A percentile compares a stretch with the other conserved stretches of the same genome.
Conservation (phyloP, 2,888 invertebrate species). For the Julus scanicus region DNA sequence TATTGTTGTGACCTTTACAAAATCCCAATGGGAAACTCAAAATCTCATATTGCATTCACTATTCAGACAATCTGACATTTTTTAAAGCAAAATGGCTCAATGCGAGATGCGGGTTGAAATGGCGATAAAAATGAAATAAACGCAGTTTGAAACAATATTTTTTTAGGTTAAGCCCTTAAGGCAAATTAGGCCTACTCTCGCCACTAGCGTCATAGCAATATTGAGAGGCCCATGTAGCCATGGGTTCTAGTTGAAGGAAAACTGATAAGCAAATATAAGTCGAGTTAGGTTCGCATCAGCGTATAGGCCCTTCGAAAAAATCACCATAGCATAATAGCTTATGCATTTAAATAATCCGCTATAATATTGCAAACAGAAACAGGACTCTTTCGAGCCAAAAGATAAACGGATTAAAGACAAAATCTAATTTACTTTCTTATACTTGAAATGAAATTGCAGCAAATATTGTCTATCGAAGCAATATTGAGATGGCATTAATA, state of each 20-base stretch:
- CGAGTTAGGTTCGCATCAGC: slow-evolving; percentile 10
- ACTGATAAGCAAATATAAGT: slow-evolving; percentile 30
- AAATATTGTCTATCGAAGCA: slow-evolving; percentile 9
- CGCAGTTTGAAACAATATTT: neutral
- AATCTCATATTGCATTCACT: no score
- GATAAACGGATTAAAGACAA: slow-evolving; percentile 28
- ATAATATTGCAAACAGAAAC: slow-evolving; percentile 32
- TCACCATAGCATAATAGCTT: slow-evolving; percentile 1
- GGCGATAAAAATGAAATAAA: neutral
- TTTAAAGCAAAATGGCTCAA: no score
- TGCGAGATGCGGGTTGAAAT: neutral
- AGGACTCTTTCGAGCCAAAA: neutral
- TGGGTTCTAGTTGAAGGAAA: neutral
- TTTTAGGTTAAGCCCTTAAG: neutral
- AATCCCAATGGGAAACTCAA: no score
- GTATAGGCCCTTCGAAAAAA: neutral
- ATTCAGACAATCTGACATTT: no score
- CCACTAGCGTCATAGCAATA: neutral
- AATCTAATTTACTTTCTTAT: slow-evolving; percentile 22
- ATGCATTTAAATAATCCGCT: slow-evolving; percentile 21
- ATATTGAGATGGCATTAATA: neutral
- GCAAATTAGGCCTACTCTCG: neutral
- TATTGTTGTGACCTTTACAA: no score
- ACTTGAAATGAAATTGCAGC: neutral
- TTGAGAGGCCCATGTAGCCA: neutral